These are phyloP conservation scores for Python bivittatus DNA, from an alignment of 2,113 vertebrate species.

Conservation along the genomic window DNA sequence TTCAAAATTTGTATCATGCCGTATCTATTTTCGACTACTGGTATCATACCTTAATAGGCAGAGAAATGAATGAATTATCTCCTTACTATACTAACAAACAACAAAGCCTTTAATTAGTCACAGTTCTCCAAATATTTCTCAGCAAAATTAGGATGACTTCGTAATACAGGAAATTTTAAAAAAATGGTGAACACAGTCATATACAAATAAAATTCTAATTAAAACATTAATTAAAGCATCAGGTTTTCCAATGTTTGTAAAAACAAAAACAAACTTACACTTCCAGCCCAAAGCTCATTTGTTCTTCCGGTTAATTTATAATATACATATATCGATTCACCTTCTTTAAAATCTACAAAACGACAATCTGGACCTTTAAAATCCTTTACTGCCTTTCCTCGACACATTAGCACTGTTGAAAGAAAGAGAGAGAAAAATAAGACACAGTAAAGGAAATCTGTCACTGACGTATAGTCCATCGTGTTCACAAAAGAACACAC, in stretches of 20 bases:
- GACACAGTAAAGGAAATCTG: background rate
- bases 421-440: constrained; percentile 35
- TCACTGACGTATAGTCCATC: rapidly evolving
- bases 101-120: background rate
- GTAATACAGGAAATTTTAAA: background rate
- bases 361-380: constrained; percentile 93
- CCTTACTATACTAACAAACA: background rate
- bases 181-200: background rate
- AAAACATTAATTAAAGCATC: background rate
- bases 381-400: constrained; percentile 86
- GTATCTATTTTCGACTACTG: background rate
- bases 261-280: constrained; percentile 79
- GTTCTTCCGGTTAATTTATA: constrained; percentile 88
- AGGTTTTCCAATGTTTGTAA: background rate
- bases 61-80: background rate
- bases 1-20: background rate
- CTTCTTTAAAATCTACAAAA: constrained; percentile 90
- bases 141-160: background rate
- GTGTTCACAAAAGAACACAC: background rate
- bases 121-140: background rate
- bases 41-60: background rate
- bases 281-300: constrained; percentile 91
- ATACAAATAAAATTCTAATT: background rate
- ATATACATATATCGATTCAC: constrained; percentile 90
- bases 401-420: constrained; percentile 86